Evolutionary conservation across 2,888 invertebrate genomes (phyloP).

Genomic region (Cheilosia scutellata): DNA sequence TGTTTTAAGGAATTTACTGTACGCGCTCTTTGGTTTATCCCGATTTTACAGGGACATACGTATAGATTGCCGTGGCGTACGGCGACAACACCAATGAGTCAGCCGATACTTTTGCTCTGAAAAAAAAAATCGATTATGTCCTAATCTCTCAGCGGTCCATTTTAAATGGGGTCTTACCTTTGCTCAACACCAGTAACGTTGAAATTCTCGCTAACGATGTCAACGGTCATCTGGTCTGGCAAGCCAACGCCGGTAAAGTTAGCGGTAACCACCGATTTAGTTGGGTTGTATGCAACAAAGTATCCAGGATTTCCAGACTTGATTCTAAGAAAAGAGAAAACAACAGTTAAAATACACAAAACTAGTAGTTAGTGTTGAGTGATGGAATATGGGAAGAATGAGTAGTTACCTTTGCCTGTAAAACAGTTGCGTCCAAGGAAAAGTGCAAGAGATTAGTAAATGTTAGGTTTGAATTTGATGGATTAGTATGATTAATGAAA

Average conservation of each 20-base stretch:
- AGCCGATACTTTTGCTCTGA: slow-evolving; percentile 86
- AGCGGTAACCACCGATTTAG: slow-evolving; percentile 84
- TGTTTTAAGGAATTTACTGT: neutral
- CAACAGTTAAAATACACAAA: slow-evolving; percentile 2
- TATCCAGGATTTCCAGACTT: slow-evolving; percentile 91
- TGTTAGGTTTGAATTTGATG: slow-evolving; percentile 18
- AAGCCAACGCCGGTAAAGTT: slow-evolving; percentile 86
- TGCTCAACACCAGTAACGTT: slow-evolving; percentile 77
- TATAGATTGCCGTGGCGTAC: slow-evolving; percentile 88
- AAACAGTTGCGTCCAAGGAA: slow-evolving; percentile 53
- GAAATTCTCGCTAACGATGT: slow-evolving; percentile 86
- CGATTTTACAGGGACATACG: slow-evolving; percentile 87
- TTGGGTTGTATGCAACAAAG: slow-evolving; percentile 89
- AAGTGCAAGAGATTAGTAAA: slow-evolving; percentile 46
- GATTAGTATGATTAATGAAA: slow-evolving; percentile 11
- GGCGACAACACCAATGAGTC: slow-evolving; percentile 86
- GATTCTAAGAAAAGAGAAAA: slow-evolving; percentile 85
- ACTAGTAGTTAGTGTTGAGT: neutral
- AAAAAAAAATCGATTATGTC: slow-evolving; percentile 77
- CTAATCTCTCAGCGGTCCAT: neutral
- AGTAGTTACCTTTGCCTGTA: slow-evolving; percentile 79
- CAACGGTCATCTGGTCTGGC: slow-evolving; percentile 87
- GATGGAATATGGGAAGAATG: slow-evolving; percentile 34
- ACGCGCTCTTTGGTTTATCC: slow-evolving; percentile 76
- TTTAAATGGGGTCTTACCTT: slow-evolving; percentile 77